Evolutionary conservation across 2,113 vertebrate species (phyloP), one percentile per base, ranked within the genome.

Genomic region (Aptenodytes patagonicus): DNA sequence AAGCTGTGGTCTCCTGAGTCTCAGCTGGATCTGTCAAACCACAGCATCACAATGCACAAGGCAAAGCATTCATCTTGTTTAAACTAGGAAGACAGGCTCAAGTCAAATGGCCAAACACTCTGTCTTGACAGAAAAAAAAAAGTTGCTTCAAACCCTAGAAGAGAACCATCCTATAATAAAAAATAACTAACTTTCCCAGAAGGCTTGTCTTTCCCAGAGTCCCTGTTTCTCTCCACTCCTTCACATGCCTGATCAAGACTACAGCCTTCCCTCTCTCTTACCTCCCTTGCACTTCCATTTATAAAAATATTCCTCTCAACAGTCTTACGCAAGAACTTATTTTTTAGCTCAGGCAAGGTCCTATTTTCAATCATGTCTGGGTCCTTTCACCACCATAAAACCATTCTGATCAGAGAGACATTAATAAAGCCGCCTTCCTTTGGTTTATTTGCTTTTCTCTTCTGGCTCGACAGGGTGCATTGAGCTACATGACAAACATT

Each of bases 401-500:
- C 17, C 8, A 80, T 64, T 73, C 54, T 87, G 82, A 92, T 90
- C 38, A 92, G 65, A 92, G 42, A 94, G 17, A 75, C 44, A 85
- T 89, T 73, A 90, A 90, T 91, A 94, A 87, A 95, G 47, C 62
- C 34, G 75, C 58, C 47, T 81, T 80, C 55, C 31, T 61, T 89
- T 73, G 22, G 29, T 95, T 97, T 90, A 89, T 94, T 93, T 95
- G 40, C 22, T 83, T 92, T 93, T 78, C 72, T 61, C 24, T 85
- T 83, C 54, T 83, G 44, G 31, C 79, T 85, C 17, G 3, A 89
- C 83, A 80, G 34, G 62, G 28, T 93, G 47, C 78, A 65, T 31
- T 92, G 55, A 79, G 51, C 49, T 89, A 83, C 34, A n/a, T 57
- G 84, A 93, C 87, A 87, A 96, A 97, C 86, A 87, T 94, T 96